Evolutionary conservation across 2,888 invertebrate species (phyloP).

Genomic region (Drosophila mayaguana): DNA sequence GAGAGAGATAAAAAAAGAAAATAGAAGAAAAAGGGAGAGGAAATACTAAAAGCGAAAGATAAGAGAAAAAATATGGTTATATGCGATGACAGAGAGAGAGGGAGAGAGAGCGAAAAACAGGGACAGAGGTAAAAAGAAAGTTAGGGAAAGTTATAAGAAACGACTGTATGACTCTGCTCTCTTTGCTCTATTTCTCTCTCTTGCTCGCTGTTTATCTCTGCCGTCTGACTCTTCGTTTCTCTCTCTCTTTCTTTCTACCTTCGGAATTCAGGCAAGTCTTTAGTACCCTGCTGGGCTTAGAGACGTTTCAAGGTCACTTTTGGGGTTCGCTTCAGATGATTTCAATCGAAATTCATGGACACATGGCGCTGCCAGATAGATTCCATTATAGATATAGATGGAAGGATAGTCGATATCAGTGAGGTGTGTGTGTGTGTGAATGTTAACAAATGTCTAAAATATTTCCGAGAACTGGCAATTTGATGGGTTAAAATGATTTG

Average conservation of each 20-base stretch:
- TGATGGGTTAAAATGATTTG: constrained; percentile 49
- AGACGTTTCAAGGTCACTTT: constrained; percentile 5
- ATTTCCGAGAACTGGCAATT: constrained; percentile 25
- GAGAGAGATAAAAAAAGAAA: neutral
- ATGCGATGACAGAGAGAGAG: too few relatives aligned
- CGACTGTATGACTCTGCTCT: neutral
- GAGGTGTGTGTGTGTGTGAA: constrained; percentile 1
- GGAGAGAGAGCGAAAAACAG: too few relatives aligned
- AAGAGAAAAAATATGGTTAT: neutral
- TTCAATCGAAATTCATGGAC: constrained; percentile 4
- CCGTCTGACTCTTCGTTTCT: neutral
- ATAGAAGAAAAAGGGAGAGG: neutral
- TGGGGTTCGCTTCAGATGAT: neutral
- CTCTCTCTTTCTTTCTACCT: neutral
- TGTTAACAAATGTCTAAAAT: constrained; percentile 25
- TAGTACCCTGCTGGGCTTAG: neutral
- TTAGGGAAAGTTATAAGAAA: too few relatives aligned
- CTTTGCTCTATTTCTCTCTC: too few relatives aligned
- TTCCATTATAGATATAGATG: constrained; percentile 6
- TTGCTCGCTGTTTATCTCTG: neutral
- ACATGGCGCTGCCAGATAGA: neutral
- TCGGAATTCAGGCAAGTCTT: too few relatives aligned
- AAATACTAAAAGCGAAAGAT: neutral
- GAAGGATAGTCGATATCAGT: neutral
- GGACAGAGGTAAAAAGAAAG: too few relatives aligned